phyloP scores from a whole-genome alignment of 1,140 invertebrate species.

The Drosophila kikkawai region DNA sequence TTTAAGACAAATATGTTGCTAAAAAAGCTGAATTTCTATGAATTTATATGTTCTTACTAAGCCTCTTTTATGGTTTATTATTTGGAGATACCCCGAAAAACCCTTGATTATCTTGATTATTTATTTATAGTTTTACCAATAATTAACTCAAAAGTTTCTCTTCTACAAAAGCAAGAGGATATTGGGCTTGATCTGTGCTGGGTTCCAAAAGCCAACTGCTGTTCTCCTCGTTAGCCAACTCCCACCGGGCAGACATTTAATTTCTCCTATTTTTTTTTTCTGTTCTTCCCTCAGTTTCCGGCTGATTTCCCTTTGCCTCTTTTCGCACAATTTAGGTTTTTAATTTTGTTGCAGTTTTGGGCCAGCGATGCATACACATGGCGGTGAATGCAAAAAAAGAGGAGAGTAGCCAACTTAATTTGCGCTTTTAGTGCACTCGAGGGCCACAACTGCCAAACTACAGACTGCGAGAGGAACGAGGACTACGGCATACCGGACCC shows the following conservation, averaged over 20 bases:
- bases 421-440: conserved; percentile 78
- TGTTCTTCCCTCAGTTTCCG: neutral
- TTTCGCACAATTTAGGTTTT: conserved; percentile 70
- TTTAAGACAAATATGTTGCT: too few species aligned
- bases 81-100: neutral
- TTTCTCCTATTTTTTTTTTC: conserved; percentile 13
- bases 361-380: conserved; percentile 41
- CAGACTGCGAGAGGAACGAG: conserved; percentile 22
- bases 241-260: conserved; percentile 12
- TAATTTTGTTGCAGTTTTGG: conserved; percentile 75
- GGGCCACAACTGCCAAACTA: conserved; percentile 64
- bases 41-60: too few species aligned
- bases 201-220: conserved; percentile 4
- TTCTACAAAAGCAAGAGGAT: neutral
- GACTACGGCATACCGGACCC: conserved; percentile 6
- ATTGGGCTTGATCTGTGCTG: neutral
- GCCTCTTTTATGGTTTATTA: too few species aligned
- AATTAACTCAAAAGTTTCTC: neutral
- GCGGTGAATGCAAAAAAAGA: conserved; percentile 46
- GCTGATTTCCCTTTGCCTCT: conserved; percentile 41
- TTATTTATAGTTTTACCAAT: neutral
- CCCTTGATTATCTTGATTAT: neutral
- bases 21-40: too few species aligned
- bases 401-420: conserved; percentile 72
- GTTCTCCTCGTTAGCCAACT: conserved; percentile 20